Evolutionary conservation across 2,888 invertebrate genomes (phyloP).

Genomic region (Dryocosmus kuriphilus): DNA sequence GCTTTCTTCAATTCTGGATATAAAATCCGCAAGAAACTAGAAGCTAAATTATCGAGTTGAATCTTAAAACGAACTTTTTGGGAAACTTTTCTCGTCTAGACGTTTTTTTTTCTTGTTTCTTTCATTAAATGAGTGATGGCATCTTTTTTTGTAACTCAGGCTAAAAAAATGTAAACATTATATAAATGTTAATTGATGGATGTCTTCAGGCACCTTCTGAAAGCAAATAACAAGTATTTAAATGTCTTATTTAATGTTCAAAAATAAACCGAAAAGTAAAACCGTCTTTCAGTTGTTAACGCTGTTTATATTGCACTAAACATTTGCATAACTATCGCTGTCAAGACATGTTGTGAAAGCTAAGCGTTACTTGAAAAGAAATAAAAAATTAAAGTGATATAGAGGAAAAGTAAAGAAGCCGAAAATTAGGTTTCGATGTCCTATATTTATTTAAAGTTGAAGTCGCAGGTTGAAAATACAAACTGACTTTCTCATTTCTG

Average conservation of each 20-base stretch:
- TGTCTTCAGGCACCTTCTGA: neutral
- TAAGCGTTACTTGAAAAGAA: neutral
- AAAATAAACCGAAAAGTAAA: neutral
- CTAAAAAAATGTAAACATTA: neutral
- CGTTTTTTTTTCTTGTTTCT: neutral
- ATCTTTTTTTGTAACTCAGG: neutral
- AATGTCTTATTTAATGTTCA: neutral
- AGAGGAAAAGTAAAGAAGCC: no score
- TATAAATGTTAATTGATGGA: neutral
- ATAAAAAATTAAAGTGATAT: no score
- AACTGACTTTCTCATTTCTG: no score
- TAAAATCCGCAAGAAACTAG: no score
- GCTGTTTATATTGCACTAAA: neutral
- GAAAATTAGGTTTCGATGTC: no score
- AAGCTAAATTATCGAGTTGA: no score
- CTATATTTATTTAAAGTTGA: no score
- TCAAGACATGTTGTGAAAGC: conserved; percentile 6
- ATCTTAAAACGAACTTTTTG: no score
- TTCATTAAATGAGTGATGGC: neutral
- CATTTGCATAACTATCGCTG: neutral
- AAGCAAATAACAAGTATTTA: neutral
- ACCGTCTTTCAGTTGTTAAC: neutral
- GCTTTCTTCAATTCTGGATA: no score
- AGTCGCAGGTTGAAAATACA: no score
- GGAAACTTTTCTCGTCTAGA: no score